Conservation (phyloP, 2,797 vertebrate species). For the Melanotaenia pygmaea region DNA sequence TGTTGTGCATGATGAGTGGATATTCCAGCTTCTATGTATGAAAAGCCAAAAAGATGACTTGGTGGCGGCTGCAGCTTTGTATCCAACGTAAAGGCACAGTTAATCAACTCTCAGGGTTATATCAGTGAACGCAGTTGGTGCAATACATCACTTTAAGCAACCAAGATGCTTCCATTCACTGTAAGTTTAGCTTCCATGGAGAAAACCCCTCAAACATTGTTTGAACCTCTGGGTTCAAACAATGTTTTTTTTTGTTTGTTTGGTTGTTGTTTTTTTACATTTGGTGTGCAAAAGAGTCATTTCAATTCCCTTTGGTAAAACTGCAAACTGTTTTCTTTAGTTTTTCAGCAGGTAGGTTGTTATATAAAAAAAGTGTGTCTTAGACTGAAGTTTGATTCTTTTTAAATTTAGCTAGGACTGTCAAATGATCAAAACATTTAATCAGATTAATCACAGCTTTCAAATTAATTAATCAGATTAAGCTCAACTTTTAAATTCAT, state of each 20-base stretch:
- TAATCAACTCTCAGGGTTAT: constrained; percentile 67
- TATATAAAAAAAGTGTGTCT: too few species aligned
- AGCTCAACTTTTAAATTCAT: too few species aligned
- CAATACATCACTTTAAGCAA: constrained; percentile 37
- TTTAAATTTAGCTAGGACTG: too few species aligned
- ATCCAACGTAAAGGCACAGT: constrained; percentile 43
- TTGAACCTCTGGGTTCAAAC: not conserved
- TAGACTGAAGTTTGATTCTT: too few species aligned
- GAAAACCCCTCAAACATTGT: not conserved
- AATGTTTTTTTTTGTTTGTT: too few species aligned
- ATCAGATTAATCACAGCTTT: too few species aligned
- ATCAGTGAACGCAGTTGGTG: constrained; percentile 42
- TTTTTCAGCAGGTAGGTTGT: too few species aligned
- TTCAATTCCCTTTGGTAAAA: too few species aligned
- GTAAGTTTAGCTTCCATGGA: constrained; percentile 26
- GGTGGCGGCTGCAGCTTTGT: constrained; percentile 34
- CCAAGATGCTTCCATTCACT: constrained; percentile 5
- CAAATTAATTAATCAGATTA: too few species aligned
- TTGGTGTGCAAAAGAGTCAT: too few species aligned
- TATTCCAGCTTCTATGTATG: constrained; percentile 18
- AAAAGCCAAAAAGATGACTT: constrained; percentile 35
- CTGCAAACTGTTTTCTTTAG: too few species aligned
- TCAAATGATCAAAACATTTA: too few species aligned
- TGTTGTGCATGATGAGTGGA: constrained; percentile 56
- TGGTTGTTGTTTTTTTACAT: not conserved